Percentiles rank a stretch among this genome's conserved stretches.
phyloP scores from a whole-genome alignment of 1,140 invertebrate genomes.

The Drosophila hydei region DNA sequence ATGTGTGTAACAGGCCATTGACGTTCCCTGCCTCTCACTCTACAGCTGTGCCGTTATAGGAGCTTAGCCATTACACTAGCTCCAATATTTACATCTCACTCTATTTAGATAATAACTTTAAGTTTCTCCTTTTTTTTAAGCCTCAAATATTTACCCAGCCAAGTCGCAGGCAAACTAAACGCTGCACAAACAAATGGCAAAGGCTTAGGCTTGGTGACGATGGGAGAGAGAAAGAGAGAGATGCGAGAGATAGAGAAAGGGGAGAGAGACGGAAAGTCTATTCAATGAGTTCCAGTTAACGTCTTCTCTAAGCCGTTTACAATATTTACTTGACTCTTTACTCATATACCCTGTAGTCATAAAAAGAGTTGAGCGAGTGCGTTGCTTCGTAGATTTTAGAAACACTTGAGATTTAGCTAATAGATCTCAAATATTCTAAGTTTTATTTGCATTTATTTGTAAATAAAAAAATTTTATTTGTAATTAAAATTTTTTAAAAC shows the following conservation, averaged over 20 bases:
- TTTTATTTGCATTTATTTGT: no score
- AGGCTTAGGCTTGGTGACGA: constrained; percentile 22
- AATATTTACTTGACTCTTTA: constrained; percentile 47
- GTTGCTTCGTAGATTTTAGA: no score
- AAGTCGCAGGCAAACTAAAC: constrained; percentile 67
- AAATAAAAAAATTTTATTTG: no score
- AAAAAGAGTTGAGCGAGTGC: neutral
- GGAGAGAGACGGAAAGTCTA: constrained; percentile 12
- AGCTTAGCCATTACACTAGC: constrained; percentile 58
- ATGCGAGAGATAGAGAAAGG: constrained; percentile 13
- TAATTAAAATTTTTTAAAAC: no score
- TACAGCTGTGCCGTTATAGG: neutral
- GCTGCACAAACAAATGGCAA: constrained; percentile 52
- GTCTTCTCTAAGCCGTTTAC: constrained; percentile 51
- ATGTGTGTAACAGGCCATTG: constrained; percentile 44
- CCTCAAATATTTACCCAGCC: constrained; percentile 62
- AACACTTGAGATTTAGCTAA: no score
- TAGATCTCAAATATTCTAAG: no score
- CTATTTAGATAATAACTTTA: constrained; percentile 73
- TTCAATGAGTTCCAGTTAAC: constrained; percentile 33
- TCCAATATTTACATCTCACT: constrained; percentile 65
- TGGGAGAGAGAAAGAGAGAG: neutral
- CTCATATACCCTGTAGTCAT: constrained; percentile 17
- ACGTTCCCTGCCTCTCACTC: constrained; percentile 21
- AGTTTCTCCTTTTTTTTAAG: constrained; percentile 42